Base-by-base conservation (phyloP, 2,113 vertebrate species). In the Ictalurus furcatus region DNA sequence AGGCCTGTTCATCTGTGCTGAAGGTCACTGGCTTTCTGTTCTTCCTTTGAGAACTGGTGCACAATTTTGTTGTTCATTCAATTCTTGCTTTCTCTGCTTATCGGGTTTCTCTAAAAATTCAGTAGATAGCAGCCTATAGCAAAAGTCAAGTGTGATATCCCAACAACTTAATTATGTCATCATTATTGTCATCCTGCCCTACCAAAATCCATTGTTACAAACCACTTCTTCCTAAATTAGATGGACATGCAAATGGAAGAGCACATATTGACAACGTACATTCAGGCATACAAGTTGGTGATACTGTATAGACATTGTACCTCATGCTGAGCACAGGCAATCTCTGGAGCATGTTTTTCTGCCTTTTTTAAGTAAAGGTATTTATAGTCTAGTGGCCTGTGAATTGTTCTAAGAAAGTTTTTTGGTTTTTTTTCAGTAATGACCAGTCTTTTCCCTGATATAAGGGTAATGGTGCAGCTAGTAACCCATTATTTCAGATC, bases 401-500 rank as follows among this genome's bases (percentile, higher is more conserved):
- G 78, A 67, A 71, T 40, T 74, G 71, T 65, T 84, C 19, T 11
- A 44, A 76, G 58, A 88, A 88, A 59, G 16, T 8, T 21, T 28
- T 12, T 9, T 19, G 40, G 23, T 30, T n/a, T 34, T 25, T 74
- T 12, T 84, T 25, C 58, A 17, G 28, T 78, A 61, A 88, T 78
- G 37, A 84, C 58, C n/a, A 61, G 54, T 76, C 30, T 37, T 23
- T 82, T 84, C 40, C 56, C 37, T 59, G 16, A 21, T 61, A 73
- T 48, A 63, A 37, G 28, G 40, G 58, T 54, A 65, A 76, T 78
- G 25, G 40, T 65, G 58, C 82, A 30, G n/a, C 28, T 58, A 58
- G 79, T 34, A 54, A 73, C 63, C 48, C 56, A 76, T 88, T 74
- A 88, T 56, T 88, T 73, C 25, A 48, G 48, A 44, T 79, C 78